Conservation (phyloP, 2,888 invertebrate species). For the Unio delphinus region DNA sequence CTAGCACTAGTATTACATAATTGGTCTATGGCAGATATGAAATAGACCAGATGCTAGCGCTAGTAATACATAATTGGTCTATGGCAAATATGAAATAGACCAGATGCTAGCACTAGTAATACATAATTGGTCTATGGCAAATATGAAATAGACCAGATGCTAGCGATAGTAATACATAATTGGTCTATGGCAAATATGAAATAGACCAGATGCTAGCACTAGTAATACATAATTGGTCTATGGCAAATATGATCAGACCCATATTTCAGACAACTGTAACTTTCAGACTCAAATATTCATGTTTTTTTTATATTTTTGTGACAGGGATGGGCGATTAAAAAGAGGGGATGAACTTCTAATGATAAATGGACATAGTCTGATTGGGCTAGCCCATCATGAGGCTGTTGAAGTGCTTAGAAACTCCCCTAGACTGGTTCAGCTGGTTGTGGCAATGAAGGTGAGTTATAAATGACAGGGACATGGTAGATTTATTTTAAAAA, state of each 20-base stretch:
- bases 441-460: conserved; percentile 63
- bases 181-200: neutral
- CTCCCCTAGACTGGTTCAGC: conserved; percentile 57
- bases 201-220: too few relatives aligned
- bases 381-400: conserved; percentile 59
- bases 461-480: neutral
- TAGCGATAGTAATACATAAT: too few relatives aligned
- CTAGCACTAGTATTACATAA: too few relatives aligned
- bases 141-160: too few relatives aligned
- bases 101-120: too few relatives aligned
- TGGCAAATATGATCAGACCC: neutral
- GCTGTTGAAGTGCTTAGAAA: conserved; percentile 60
- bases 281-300: neutral
- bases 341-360: conserved; percentile 90
- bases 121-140: neutral
- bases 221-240: neutral
- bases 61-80: neutral
- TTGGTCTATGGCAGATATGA: neutral
- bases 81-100: too few relatives aligned
- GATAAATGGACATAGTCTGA: conserved; percentile 82
- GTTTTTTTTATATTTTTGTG: conserved; percentile 7
- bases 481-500: too few relatives aligned
- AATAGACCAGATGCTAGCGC: too few relatives aligned
- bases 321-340: conserved; percentile 81
- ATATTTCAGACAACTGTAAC: neutral